Base-by-base conservation (phyloP, 2,888 invertebrate species). In the Portevinia maculata region DNA sequence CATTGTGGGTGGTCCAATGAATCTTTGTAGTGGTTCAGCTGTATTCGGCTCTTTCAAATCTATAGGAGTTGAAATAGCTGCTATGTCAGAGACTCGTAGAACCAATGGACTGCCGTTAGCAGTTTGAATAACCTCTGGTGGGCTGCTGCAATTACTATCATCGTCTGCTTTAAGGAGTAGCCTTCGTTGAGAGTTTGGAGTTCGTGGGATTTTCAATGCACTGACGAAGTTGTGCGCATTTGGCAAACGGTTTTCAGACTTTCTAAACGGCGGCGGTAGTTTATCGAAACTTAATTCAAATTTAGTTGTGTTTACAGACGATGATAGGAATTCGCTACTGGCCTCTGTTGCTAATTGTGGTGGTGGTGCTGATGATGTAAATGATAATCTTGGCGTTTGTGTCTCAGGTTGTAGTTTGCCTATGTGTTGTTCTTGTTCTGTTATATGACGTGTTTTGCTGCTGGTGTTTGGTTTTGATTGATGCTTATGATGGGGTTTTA, bases 221-320 rank as follows among this genome's bases (percentile, higher is more conserved):
- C 83, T 83, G 28, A 62, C 78, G 13, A 83, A 78, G 55, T 78
- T 71, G 50, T 83, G 62, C 39, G 83, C 78, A 62, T 83, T 83
- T 78, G 83, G 83, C 71, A 83, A 73, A 78, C 83, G 83, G 62
- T 73, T 83, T 57, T 83, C 83, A 78, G 83, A 83, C 83, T 78
- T 83, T 69, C 78, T 41, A 78, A 83, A 83, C 41, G 83, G 67
- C 62, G 71, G 78, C 67, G 67, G 78, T 73, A 83, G 13, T 50
- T 83, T 83, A 46, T 78, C 67, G 44, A 83, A 83, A 62, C 65
- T 83, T 32, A 83, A 57, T 30, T 83, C 83, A 57, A 83, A 83
- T 69, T 73, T 83, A 70, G 53, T 78, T 37, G 85, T 55, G 28
- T 55, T 84, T 50, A 53, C 60, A 48, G 64, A 50, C 30, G 81